Conservation (phyloP, 2,113 vertebrate species). For the Apodemus sylvaticus region DNA sequence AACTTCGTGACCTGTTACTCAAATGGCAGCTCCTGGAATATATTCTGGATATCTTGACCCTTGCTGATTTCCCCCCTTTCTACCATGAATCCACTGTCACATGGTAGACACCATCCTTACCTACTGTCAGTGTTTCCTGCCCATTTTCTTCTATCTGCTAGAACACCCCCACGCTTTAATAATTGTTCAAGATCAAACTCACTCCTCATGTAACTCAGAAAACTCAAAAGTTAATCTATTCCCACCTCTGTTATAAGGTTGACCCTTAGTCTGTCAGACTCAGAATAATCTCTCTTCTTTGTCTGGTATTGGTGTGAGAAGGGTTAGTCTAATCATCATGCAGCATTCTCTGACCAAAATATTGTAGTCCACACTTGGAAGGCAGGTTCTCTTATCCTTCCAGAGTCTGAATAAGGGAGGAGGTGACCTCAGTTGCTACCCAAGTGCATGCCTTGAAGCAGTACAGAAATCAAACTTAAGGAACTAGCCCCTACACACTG, state of each 20-base stretch:
- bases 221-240: neutral
- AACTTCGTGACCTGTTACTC: constrained; percentile 13
- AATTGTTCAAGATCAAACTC: neutral
- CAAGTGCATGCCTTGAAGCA: neutral
- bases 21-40: neutral
- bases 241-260: neutral
- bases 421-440: no score
- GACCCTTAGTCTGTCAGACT: neutral
- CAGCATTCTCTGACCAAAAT: neutral
- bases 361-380: neutral
- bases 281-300: neutral
- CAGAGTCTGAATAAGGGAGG: neutral
- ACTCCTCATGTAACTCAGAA: neutral
- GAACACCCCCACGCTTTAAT: neutral
- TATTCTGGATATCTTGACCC: neutral
- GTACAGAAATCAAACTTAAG: neutral
- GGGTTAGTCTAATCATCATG: neutral
- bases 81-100: neutral
- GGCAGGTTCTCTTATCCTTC: neutral
- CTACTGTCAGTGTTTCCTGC: neutral
- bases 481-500: neutral
- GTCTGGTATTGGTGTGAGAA: neutral
- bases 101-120: neutral
- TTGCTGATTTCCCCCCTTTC: neutral
- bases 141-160: neutral